Percentiles rank a stretch among this genome's conserved stretches.
These are phyloP conservation scores for Drosophila peninsularis DNA, from an alignment of 2,888 invertebrate species.

Conservation along the genomic window DNA sequence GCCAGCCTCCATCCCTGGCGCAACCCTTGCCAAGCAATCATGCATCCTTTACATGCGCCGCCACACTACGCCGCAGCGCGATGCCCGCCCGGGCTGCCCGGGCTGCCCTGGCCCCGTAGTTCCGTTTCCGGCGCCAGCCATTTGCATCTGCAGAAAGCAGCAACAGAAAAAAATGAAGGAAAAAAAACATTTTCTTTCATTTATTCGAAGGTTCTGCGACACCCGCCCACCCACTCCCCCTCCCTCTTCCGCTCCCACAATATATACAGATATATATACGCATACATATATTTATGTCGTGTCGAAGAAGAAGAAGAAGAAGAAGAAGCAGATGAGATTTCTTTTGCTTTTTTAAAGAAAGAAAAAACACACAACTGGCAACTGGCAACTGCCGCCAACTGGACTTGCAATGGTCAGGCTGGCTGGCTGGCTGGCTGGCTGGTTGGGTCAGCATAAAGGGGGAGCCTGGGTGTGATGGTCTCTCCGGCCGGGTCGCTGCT, in stretches of 20 bases:
- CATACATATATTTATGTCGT: slow-evolving; percentile 48
- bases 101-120: slow-evolving; percentile 47
- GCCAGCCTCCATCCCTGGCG: slow-evolving; percentile 13
- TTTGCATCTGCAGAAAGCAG: slow-evolving; percentile 67
- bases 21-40: slow-evolving; percentile 66
- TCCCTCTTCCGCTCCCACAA: neutral
- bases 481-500: slow-evolving; percentile 24
- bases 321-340: slow-evolving; percentile 59
- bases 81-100: neutral
- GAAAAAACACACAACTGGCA: slow-evolving; percentile 13
- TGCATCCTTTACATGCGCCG: slow-evolving; percentile 67
- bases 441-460: neutral
- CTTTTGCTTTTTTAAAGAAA: slow-evolving; percentile 25
- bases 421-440: neutral
- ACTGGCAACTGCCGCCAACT: slow-evolving; percentile 57
- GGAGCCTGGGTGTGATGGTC: neutral
- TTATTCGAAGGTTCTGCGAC: slow-evolving; percentile 65
- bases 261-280: neutral
- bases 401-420: slow-evolving; percentile 44
- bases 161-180: neutral
- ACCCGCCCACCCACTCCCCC: neutral
- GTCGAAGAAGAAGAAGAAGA: slow-evolving; percentile 75
- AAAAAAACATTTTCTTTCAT: slow-evolving; percentile 63
- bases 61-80: slow-evolving; percentile 7
- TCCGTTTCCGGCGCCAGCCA: slow-evolving; percentile 78